Evolutionary conservation across 2,113 vertebrate species (phyloP).

Genomic region (Pionites leucogaster): DNA sequence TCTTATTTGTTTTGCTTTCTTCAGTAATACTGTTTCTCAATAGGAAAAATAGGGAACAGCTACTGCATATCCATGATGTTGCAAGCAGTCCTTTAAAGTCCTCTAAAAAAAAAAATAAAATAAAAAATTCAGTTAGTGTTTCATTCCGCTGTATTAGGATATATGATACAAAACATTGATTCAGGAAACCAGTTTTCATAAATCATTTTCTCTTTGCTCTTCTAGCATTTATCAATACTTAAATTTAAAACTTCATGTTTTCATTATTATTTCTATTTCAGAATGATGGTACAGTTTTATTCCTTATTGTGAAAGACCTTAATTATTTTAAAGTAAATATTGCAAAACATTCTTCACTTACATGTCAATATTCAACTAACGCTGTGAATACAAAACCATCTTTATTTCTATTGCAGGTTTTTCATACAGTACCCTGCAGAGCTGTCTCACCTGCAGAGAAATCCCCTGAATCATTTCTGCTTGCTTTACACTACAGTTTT

Average conservation of each 20-base stretch:
- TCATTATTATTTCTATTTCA: not conserved
- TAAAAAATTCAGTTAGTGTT: not conserved
- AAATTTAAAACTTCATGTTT: too few species aligned
- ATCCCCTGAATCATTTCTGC: not conserved
- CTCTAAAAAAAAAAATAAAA: not conserved
- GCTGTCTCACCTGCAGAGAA: not conserved
- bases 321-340: not conserved
- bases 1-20: not conserved
- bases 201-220: not conserved
- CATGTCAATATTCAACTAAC: not conserved
- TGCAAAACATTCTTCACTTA: not conserved
- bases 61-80: not conserved
- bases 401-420: not conserved
- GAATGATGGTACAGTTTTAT: not conserved
- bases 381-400: not conserved
- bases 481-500: not conserved
- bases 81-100: not conserved
- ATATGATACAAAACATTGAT: not conserved
- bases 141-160: not conserved
- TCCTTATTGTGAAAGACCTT: not conserved
- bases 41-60: not conserved
- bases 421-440: not conserved
- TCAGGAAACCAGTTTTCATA: conserved; percentile 10
- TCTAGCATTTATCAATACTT: conserved; percentile 28
- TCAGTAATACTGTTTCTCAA: not conserved